Conservation (phyloP, 2,797 vertebrate species). For the Eleutherodactylus coqui region DNA sequence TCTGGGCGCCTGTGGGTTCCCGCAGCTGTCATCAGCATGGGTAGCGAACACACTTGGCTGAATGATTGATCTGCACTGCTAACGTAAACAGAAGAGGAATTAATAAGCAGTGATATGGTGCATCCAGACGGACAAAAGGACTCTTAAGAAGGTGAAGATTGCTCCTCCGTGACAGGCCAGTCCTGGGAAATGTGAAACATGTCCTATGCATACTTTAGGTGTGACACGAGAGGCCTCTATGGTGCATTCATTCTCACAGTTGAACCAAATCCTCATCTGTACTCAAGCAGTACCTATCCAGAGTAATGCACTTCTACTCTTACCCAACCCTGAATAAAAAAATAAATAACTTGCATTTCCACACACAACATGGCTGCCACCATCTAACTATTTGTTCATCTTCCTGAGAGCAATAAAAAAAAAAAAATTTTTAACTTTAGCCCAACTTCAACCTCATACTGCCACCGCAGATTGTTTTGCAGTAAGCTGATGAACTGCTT, state of each 20-base stretch:
- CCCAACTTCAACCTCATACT: constrained; percentile 4
- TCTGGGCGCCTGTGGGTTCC: constrained; percentile 1
- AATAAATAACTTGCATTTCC: constrained; percentile 42
- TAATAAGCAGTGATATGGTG: constrained; percentile 53
- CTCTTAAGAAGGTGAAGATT: constrained; percentile 36
- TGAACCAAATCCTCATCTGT: constrained; percentile 16
- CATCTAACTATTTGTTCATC: not conserved
- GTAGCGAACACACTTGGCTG: constrained; percentile 43
- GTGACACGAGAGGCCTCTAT: constrained; percentile 25
- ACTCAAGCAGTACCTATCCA: not conserved
- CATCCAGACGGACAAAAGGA: constrained; percentile 36
- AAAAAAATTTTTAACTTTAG: not conserved
- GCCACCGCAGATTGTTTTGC: not conserved
- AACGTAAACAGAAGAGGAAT: constrained; percentile 60
- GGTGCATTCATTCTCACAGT: constrained; percentile 56
- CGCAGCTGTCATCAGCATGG: constrained; percentile 18
- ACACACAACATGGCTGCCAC: constrained; percentile 33
- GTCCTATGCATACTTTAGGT: constrained; percentile 15
- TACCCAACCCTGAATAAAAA: constrained; percentile 30
- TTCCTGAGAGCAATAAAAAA: constrained; percentile 39
- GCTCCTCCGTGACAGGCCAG: constrained; percentile 18
- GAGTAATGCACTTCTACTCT: not conserved
- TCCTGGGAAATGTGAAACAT: constrained; percentile 9
- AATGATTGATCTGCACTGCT: constrained; percentile 52
- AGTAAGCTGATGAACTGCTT: not conserved